Percentiles rank a stretch among this genome's conserved stretches.
Conservation (phyloP, 1,140 invertebrate genomes). For the Cydia fagiglandana region DNA sequence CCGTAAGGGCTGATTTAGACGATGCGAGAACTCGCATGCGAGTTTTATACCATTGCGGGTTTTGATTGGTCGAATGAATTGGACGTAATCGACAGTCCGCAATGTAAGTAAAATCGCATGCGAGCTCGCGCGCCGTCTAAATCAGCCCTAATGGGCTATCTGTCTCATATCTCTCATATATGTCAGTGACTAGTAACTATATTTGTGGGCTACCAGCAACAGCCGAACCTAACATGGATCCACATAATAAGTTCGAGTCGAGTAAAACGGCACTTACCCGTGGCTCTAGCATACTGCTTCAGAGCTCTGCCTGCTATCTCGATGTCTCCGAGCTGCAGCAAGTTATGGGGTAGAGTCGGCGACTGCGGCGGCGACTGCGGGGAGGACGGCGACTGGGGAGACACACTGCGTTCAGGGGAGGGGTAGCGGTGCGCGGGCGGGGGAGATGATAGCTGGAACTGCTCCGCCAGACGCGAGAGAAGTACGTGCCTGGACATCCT, state of each 20-base stretch:
- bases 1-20: too few species aligned
- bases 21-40: too few species aligned
- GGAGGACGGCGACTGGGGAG: constrained; percentile 57
- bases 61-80: too few species aligned
- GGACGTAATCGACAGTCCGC: too few species aligned
- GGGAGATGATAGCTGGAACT: constrained; percentile 65
- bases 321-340: constrained; percentile 66
- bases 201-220: not conserved
- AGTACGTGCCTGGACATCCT: constrained; percentile 74
- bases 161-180: not conserved
- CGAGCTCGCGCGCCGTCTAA: too few species aligned
- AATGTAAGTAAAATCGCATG: too few species aligned
- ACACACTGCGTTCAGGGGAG: constrained; percentile 64
- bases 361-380: constrained; percentile 61
- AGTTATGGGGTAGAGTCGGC: constrained; percentile 52
- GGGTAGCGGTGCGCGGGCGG: constrained; percentile 65
- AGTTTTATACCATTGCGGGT: too few species aligned
- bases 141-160: not conserved
- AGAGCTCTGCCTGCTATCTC: constrained; percentile 69
- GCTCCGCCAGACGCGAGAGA: constrained; percentile 69
- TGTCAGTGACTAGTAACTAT: not conserved
- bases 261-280: constrained; percentile 47
- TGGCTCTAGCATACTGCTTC: constrained; percentile 71
- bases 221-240: too few species aligned
- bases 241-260: not conserved